A percentile compares a stretch with the other conserved stretches of the same genome.
Conservation (phyloP, 2,797 vertebrate genomes). For the Micropoecilia bifurca region DNA sequence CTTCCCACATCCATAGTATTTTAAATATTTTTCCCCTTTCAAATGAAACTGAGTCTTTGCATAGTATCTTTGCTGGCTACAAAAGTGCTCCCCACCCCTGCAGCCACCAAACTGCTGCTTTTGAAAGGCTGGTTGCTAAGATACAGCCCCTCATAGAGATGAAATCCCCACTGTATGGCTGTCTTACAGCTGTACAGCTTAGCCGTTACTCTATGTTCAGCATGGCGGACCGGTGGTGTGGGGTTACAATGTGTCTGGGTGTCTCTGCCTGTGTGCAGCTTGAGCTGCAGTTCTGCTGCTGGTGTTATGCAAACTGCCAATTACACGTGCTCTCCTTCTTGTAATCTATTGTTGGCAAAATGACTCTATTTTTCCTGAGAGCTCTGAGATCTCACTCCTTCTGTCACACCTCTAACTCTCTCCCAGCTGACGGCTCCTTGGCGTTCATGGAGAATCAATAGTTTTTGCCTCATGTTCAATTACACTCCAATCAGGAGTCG, state of each 20-base stretch:
- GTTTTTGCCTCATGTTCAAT: conserved; percentile 63
- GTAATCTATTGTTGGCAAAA: conserved; percentile 45
- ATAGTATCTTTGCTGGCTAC: conserved; percentile 82
- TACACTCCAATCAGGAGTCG: conserved; percentile 60
- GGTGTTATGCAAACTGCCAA: conserved; percentile 20
- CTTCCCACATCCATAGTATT: conserved; percentile 38
- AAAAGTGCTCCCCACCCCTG: conserved; percentile 67
- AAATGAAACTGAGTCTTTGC: conserved; percentile 69
- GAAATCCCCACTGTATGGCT: conserved; percentile 73
- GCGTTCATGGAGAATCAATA: conserved; percentile 65
- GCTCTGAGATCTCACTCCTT: conserved; percentile 62
- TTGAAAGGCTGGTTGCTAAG: conserved; percentile 89
- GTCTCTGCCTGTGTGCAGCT: background rate
- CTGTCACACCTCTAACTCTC: conserved; percentile 51
- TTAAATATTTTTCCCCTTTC: conserved; percentile 20
- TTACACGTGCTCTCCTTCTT: conserved; percentile 19
- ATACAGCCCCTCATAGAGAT: conserved; percentile 80
- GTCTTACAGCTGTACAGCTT: conserved; percentile 67
- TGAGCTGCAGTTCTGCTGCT: conserved; percentile 16
- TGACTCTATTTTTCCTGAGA: conserved; percentile 42
- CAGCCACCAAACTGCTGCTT: conserved; percentile 79
- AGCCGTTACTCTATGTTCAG: conserved; percentile 45
- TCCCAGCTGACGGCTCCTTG: conserved; percentile 60
- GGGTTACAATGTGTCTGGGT: conserved; percentile 1
- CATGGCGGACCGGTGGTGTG: conserved; percentile 18